Conservation (phyloP, 2,113 vertebrate genomes). For the Solea solea region DNA sequence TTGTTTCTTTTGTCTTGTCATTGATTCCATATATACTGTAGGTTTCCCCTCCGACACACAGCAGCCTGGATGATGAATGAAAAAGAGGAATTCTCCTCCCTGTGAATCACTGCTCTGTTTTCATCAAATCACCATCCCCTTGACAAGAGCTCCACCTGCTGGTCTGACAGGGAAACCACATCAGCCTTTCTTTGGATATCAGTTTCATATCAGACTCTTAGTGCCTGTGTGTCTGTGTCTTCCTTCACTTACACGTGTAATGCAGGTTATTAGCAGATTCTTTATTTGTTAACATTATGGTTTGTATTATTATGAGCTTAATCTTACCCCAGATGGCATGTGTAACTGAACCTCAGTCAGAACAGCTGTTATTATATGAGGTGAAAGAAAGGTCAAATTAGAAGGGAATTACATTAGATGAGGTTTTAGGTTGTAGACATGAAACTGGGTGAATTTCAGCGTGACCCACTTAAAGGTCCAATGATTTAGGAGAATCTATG, state of each 20-base stretch:
- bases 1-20: not conserved
- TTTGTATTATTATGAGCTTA: not conserved
- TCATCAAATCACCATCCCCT: conserved; percentile 37
- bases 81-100: conserved; percentile 15
- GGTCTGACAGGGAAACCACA: conserved; percentile 31
- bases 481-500: no score
- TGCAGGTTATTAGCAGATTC: not conserved
- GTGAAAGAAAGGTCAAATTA: not conserved
- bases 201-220: not conserved
- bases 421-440: no score
- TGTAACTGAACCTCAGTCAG: not conserved
- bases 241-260: not conserved
- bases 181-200: not conserved
- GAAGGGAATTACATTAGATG: no score
- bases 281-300: not conserved
- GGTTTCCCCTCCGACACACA: not conserved
- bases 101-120: conserved; percentile 36
- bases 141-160: conserved; percentile 72
- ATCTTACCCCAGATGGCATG: not conserved
- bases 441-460: no score
- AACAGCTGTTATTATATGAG: conserved; percentile 7
- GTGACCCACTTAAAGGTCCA: no score
- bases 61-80: not conserved
- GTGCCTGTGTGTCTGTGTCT: conserved; percentile 10
- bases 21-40: not conserved